These are phyloP conservation scores for Conopomorpha cramerella DNA, from an alignment of 1,140 invertebrate species.

Conservation along the genomic window DNA sequence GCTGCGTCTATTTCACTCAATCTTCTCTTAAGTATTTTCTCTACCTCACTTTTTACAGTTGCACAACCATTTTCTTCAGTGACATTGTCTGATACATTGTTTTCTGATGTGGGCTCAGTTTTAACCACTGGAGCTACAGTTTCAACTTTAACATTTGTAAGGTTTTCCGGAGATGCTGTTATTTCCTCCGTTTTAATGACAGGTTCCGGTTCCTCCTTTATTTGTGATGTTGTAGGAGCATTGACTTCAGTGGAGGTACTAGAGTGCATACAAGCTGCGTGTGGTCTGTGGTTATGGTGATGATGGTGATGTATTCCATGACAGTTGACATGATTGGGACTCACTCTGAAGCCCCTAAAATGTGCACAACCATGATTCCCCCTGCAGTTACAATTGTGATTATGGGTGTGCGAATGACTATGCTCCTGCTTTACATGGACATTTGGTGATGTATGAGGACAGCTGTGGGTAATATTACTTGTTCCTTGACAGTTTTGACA, in stretches of 20 bases:
- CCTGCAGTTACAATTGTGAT: too few relatives aligned
- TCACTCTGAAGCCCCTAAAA: too few relatives aligned
- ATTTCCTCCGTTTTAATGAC: too few relatives aligned
- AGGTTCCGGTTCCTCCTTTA: conserved; percentile 31
- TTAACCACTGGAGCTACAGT: conserved; percentile 14
- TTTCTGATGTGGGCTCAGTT: conserved; percentile 13
- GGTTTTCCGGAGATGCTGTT: background rate
- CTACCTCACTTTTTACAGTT: conserved; percentile 23
- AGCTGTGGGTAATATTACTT: too few relatives aligned
- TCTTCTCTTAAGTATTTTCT: conserved; percentile 9
- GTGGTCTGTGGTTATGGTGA: background rate
- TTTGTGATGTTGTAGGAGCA: conserved; percentile 10
- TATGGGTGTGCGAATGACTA: conserved; percentile 11
- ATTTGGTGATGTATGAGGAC: too few relatives aligned
- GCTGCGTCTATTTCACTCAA: conserved; percentile 17
- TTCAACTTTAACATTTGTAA: conserved; percentile 12
- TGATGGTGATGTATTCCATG: too few relatives aligned
- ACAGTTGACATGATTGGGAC: too few relatives aligned
- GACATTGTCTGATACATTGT: too few relatives aligned
- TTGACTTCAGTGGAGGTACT: too few relatives aligned
- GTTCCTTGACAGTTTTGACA: conserved; percentile 3
- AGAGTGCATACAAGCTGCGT: background rate
- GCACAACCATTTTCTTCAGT: too few relatives aligned
- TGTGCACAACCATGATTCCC: too few relatives aligned
- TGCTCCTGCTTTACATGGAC: conserved; percentile 18